A percentile compares a stretch with the other conserved stretches of the same genome.
These are phyloP conservation scores for Allacma fusca DNA, from an alignment of 2,888 invertebrate species.

Conservation along the genomic window DNA sequence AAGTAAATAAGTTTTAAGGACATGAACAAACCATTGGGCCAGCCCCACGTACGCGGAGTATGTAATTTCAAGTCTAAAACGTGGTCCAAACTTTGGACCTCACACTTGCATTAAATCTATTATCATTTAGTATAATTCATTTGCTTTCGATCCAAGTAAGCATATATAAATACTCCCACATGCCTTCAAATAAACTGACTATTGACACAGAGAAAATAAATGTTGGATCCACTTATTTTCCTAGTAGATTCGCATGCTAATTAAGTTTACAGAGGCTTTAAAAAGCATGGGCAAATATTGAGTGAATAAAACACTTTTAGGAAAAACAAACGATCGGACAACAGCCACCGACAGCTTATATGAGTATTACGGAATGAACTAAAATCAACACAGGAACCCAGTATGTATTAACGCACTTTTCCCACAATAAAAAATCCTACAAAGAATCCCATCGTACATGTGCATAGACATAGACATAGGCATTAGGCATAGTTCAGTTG, in stretches of 20 bases:
- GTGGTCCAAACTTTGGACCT: neutral
- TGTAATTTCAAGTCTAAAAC: too few relatives aligned
- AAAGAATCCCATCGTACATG: too few relatives aligned
- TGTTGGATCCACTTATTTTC: slow-evolving; percentile 19
- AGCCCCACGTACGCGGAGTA: too few relatives aligned
- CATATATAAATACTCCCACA: neutral
- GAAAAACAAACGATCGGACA: slow-evolving; percentile 45
- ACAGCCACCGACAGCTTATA: neutral
- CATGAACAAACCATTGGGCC: too few relatives aligned
- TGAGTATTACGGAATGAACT: too few relatives aligned
- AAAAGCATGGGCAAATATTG: slow-evolving; percentile 40
- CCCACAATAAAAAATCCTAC: too few relatives aligned
- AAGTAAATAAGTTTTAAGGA: too few relatives aligned
- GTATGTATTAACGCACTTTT: too few relatives aligned
- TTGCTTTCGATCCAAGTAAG: slow-evolving; percentile 6
- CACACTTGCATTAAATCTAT: too few relatives aligned
- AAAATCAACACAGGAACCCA: too few relatives aligned
- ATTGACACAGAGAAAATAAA: slow-evolving; percentile 32
- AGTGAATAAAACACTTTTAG: slow-evolving; percentile 41
- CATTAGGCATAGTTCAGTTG: too few relatives aligned
- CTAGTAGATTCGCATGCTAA: slow-evolving; percentile 36
- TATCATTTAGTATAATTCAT: neutral
- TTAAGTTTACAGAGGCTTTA: slow-evolving; percentile 44
- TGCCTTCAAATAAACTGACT: slow-evolving; percentile 6
- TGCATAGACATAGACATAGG: too few relatives aligned